Evolutionary conservation across 2,113 vertebrate species (phyloP), one percentile per base, ranked within the genome.

Genomic region (Vulpes vulpes): DNA sequence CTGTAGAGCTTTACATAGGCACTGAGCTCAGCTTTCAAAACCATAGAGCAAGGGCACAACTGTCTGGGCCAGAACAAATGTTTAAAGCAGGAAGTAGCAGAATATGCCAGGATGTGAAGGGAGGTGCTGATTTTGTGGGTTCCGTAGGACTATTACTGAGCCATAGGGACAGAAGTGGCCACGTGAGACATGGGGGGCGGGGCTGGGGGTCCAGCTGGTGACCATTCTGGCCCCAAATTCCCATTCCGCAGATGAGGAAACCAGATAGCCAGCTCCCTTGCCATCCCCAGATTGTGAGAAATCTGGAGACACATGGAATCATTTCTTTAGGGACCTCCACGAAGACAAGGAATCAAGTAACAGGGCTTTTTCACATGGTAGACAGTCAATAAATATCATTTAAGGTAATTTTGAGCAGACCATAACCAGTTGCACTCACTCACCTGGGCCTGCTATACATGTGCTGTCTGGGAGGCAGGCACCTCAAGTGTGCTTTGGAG

Each of bases 381-480:
- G 83, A 51, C 64, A 78, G n/a, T 89, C 67, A 92, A 95, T 84
- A 97, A 96, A 94, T 35, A 92, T 38, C 83, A 88, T 23, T 78
- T 59, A 81, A 84, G 53, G 73, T 64, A 27, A 82, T 69, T 95
- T 14, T 14, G 69, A 92, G 83, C 49, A 32, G 20, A 69, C 60
- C 60, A 16, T 38, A 67, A 35, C 9, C 59, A 51, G 51, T 35
- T 62, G 30, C 30, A 55, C 14, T 73, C 1, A 0, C 23, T 67
- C 25, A 94, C 83, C 82, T 59, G 62, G 82, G 89, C 53, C 73
- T 73, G 71, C 86, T 60, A 53, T 19, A 19, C 62, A 59, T 3
- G 11, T 0, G 9, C 76, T 19, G 11, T 81, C 81, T 96, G 81
- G 60, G 87, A 94, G 35, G 67, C 76, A 93, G 85, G 76, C 32